These are phyloP conservation scores for Bufo bufo DNA, from an alignment of 2,113 vertebrate genomes.

Conservation along the genomic window DNA sequence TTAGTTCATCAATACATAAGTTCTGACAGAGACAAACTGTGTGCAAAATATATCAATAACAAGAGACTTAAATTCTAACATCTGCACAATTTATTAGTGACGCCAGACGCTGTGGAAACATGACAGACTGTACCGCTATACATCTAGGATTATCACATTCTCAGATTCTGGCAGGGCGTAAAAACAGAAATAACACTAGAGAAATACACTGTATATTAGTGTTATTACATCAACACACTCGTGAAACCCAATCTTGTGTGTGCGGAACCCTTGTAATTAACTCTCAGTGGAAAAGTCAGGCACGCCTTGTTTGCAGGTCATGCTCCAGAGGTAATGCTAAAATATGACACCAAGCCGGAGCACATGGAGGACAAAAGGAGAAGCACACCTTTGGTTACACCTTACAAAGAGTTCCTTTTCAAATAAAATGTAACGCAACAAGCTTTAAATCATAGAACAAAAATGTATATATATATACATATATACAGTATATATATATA, in stretches of 20 bases:
- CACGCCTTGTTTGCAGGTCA: not conserved
- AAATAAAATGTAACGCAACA: not conserved
- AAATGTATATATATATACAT: not conserved
- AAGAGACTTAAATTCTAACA: not conserved
- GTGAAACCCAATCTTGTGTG: conserved; percentile 3
- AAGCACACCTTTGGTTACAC: conserved; percentile 10
- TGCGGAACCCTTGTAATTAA: conserved; percentile 15
- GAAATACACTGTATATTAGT: not conserved
- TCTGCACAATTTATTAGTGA: conserved; percentile 9
- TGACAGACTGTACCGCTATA: not conserved
- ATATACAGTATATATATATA: no score
- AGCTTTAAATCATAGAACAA: not conserved
- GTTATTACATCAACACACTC: not conserved
- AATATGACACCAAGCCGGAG: not conserved
- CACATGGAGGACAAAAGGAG: not conserved
- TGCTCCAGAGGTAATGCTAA: conserved; percentile 8
- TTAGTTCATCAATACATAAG: conserved; percentile 4
- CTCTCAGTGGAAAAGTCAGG: not conserved
- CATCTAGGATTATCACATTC: conserved; percentile 27
- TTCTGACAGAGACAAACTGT: not conserved
- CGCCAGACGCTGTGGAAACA: not conserved
- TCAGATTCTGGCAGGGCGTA: not conserved
- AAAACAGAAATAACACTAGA: not conserved
- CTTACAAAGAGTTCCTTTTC: not conserved
- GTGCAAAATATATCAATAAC: conserved; percentile 20